phyloP scores from a whole-genome alignment of 2,113 vertebrate genomes.

The Poecilia latipinna region DNA sequence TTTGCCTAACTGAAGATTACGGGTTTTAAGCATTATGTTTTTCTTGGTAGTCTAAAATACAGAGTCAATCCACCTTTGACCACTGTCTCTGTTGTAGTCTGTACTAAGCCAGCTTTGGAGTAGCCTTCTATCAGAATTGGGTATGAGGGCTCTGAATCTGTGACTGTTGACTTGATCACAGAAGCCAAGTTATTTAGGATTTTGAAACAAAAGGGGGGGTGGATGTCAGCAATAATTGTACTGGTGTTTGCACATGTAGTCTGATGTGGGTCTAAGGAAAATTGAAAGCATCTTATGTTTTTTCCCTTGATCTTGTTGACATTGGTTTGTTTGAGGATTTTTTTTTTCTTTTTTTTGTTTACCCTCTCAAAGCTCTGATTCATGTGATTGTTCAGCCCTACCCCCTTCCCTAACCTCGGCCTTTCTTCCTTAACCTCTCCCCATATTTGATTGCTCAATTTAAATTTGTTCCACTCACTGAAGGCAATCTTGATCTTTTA shows the following conservation, averaged over 20 bases:
- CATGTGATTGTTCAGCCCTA: constrained; percentile 20
- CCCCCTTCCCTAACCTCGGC: neutral
- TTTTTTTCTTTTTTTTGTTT: neutral
- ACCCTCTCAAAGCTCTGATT: neutral
- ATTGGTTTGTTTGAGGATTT: neutral
- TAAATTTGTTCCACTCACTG: constrained; percentile 3
- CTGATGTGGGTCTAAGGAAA: neutral
- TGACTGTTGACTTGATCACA: neutral
- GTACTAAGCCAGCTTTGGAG: constrained; percentile 2
- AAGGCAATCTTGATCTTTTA: constrained; percentile 57
- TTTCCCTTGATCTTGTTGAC: constrained; percentile 7
- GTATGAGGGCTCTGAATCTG: neutral
- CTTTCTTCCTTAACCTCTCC: neutral
- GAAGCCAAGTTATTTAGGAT: neutral
- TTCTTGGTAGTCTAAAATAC: constrained; percentile 26
- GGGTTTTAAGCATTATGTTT: constrained; percentile 16
- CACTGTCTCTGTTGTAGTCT: constrained; percentile 2
- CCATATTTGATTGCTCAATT: constrained; percentile 3
- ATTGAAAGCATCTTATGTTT: neutral
- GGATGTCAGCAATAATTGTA: neutral
- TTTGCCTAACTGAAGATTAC: constrained; percentile 37
- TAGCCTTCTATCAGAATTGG: neutral
- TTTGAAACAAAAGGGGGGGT: neutral
- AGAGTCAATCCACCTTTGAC: constrained; percentile 20
- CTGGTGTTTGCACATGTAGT: neutral